Conservation (phyloP, 2,888 invertebrate genomes). For the Ochlodes sylvanus region DNA sequence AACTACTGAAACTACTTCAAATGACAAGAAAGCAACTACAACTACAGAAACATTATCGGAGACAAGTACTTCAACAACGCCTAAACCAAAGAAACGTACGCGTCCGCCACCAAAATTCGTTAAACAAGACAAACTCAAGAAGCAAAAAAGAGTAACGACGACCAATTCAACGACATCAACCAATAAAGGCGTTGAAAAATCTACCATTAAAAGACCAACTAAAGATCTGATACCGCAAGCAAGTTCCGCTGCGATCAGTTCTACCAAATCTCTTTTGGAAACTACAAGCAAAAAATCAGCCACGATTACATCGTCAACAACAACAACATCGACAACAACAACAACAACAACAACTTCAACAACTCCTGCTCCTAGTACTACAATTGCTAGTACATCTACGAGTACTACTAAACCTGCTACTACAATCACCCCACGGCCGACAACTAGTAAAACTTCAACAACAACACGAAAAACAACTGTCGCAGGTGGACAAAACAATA, state of each 20-base stretch:
- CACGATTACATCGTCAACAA: constrained; percentile 45
- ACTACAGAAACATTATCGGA: constrained; percentile 47
- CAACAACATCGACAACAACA: constrained; percentile 50
- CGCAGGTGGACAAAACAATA: constrained; percentile 57
- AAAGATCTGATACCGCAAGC: constrained; percentile 70
- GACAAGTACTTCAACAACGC: constrained; percentile 54
- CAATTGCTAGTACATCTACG: background rate
- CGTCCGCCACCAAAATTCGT: constrained; percentile 70
- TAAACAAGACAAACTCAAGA: constrained; percentile 68
- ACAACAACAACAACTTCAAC: constrained; percentile 47
- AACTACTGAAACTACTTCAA: constrained; percentile 43
- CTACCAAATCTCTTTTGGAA: constrained; percentile 53
- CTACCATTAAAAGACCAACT: constrained; percentile 54
- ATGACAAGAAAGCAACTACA: constrained; percentile 44
- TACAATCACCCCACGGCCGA: constrained; percentile 50
- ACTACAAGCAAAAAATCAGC: constrained; percentile 48
- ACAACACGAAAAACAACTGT: constrained; percentile 40
- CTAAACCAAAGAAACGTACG: constrained; percentile 66
- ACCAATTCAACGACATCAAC: constrained; percentile 53
- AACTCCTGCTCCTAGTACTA: constrained; percentile 34
- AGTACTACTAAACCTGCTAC: constrained; percentile 32
- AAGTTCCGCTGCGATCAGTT: constrained; percentile 62
- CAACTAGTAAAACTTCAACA: constrained; percentile 48
- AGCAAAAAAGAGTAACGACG: constrained; percentile 69
- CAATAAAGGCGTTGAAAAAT: constrained; percentile 52